Evolutionary conservation across 2,113 vertebrate genomes (phyloP).

Genomic region (Scomber colias): DNA sequence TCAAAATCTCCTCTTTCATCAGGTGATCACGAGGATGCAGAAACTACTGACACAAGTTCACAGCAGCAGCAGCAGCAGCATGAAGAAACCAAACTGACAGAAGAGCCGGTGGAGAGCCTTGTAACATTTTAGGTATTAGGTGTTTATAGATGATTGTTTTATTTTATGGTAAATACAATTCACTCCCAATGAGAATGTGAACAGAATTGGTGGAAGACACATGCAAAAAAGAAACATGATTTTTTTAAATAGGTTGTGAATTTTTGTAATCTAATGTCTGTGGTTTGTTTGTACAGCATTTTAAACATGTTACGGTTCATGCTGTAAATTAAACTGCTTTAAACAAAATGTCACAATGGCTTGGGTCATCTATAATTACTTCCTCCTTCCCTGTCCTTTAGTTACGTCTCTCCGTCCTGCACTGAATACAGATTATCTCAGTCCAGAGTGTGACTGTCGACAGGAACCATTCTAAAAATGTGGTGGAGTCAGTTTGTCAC

Average conservation of each 20-base stretch:
- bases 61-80: constrained; percentile 40
- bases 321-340: constrained; percentile 39
- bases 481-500: constrained; percentile 3
- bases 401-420: not conserved
- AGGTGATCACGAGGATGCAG: constrained; percentile 72
- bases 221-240: not conserved
- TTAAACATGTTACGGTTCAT: constrained; percentile 25
- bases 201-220: constrained; percentile 35
- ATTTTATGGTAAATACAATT: constrained; percentile 15
- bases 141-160: constrained; percentile 30
- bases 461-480: not conserved
- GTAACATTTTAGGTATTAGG: constrained; percentile 61
- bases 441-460: not conserved
- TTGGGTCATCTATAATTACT: not conserved
- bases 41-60: constrained; percentile 11
- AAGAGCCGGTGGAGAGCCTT: constrained; percentile 60
- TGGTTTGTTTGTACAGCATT: constrained; percentile 48
- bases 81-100: constrained; percentile 41
- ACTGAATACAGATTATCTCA: not conserved
- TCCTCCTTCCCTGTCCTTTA: not conserved
- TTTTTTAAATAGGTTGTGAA: constrained; percentile 28
- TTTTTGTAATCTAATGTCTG: constrained; percentile 41
- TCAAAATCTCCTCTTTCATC: not conserved
- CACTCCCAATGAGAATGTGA: constrained; percentile 68
- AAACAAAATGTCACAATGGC: not conserved